phyloP scores from a whole-genome alignment of 2,888 invertebrate genomes.

The Lepas anatifera region DNA sequence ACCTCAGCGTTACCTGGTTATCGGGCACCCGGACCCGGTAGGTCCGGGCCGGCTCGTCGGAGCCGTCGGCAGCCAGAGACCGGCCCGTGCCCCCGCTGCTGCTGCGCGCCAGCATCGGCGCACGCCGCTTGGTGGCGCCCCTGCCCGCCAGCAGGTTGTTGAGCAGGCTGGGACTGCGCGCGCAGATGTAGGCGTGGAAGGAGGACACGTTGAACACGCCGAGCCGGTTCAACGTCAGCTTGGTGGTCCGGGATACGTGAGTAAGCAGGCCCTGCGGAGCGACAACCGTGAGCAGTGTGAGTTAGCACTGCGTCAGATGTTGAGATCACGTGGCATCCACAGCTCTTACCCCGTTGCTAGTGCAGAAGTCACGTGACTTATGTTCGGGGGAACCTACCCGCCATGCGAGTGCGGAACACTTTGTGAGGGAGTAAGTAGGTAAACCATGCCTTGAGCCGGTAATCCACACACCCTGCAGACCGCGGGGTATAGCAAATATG shows the following conservation, averaged over 20 bases:
- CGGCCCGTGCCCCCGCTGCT: conserved; percentile 39
- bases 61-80: conserved; percentile 36
- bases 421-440: no score
- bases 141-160: conserved; percentile 83
- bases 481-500: no score
- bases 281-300: no score
- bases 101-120: conserved; percentile 78
- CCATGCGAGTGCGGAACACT: no score
- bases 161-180: conserved; percentile 81
- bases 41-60: conserved; percentile 66
- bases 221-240: conserved; percentile 83
- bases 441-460: no score
- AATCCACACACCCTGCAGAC: no score
- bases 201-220: conserved; percentile 96
- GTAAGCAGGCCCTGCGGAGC: conserved; percentile 76
- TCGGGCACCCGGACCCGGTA: conserved; percentile 84
- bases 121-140: conserved; percentile 78
- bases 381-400: no score
- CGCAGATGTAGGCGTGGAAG: conserved; percentile 95
- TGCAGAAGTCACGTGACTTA: no score
- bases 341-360: no score
- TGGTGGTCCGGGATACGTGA: conserved; percentile 88
- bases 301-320: no score
- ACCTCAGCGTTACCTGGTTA: conserved; percentile 38
- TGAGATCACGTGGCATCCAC: no score